Percentiles rank a stretch among this genome's conserved stretches.
These are phyloP conservation scores for Carassius gibelio DNA, from an alignment of 2,113 vertebrate genomes.

Conservation along the genomic window DNA sequence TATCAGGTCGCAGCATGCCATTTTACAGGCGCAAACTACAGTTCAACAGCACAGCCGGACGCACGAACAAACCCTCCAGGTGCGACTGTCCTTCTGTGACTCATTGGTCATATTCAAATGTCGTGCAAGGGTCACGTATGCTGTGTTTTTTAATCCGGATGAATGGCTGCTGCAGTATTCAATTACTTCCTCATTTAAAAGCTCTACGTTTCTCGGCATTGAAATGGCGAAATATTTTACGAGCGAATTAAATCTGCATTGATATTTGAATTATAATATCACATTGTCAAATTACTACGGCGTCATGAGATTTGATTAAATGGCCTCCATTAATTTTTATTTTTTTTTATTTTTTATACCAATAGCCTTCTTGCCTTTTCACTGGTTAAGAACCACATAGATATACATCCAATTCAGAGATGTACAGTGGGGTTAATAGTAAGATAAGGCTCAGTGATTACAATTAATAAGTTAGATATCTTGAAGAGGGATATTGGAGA, in stretches of 20 bases:
- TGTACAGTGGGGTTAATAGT: slow-evolving; percentile 25
- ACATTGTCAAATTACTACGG: neutral
- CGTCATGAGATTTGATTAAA: slow-evolving; percentile 8
- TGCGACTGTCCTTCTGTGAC: slow-evolving; percentile 26
- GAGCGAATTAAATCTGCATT: neutral
- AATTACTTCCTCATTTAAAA: neutral
- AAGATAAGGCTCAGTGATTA: slow-evolving; percentile 13
- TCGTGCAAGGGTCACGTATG: slow-evolving; percentile 30
- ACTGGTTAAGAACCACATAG: neutral
- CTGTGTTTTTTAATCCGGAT: slow-evolving; percentile 1
- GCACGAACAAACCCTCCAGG: slow-evolving; percentile 4
- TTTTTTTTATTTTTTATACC: neutral
- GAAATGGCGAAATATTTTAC: neutral
- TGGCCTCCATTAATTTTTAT: neutral
- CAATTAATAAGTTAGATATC: slow-evolving; percentile 17
- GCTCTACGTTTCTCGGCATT: neutral
- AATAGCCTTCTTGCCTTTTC: slow-evolving; percentile 7
- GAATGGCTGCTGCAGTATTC: neutral
- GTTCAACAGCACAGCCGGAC: slow-evolving; percentile 11
- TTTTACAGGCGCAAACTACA: slow-evolving; percentile 10
- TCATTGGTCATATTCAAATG: slow-evolving; percentile 44
- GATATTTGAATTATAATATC: neutral
- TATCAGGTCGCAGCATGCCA: slow-evolving; percentile 13
- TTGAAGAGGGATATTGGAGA: neutral
- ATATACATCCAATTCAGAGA: slow-evolving; percentile 4